Evolutionary conservation across 2,113 vertebrate genomes (phyloP).

Genomic region (Narcine bancroftii): DNA sequence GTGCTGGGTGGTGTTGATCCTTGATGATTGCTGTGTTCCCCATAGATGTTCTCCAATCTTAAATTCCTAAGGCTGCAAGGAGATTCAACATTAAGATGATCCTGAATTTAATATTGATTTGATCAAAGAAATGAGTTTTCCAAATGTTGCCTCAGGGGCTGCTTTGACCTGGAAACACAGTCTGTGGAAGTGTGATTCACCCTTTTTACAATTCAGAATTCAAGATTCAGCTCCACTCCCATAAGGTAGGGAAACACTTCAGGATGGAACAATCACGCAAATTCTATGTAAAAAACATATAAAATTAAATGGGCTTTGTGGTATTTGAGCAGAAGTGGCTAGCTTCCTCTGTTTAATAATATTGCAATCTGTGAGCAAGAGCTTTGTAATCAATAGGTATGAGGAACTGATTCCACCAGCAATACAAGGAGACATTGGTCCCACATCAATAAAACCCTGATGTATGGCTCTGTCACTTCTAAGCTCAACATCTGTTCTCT

Average conservation of each 20-base stretch:
- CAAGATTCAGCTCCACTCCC: neutral
- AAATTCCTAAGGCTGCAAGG: neutral
- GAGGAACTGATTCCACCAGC: neutral
- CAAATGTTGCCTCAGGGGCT: neutral
- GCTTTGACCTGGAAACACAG: neutral
- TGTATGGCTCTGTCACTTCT: neutral
- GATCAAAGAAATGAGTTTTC: neutral
- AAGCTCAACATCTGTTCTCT: neutral
- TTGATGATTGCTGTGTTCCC: too few relatives aligned
- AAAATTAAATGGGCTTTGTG: neutral
- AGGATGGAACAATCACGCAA: too few relatives aligned
- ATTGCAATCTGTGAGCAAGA: neutral
- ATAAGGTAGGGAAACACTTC: too few relatives aligned
- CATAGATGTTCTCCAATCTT: too few relatives aligned
- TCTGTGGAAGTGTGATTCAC: neutral
- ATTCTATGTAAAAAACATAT: too few relatives aligned
- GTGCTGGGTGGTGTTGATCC: too few relatives aligned
- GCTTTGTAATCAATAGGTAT: neutral
- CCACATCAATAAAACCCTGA: neutral
- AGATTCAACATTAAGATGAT: neutral
- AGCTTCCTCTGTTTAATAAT: neutral
- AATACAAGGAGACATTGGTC: neutral
- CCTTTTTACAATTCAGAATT: neutral
- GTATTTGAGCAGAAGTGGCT: neutral
- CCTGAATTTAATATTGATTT: neutral